Percentiles rank a stretch among this genome's conserved stretches.
Evolutionary conservation across 2,888 invertebrate genomes (phyloP).

Genomic region (Acleris sparsana): DNA sequence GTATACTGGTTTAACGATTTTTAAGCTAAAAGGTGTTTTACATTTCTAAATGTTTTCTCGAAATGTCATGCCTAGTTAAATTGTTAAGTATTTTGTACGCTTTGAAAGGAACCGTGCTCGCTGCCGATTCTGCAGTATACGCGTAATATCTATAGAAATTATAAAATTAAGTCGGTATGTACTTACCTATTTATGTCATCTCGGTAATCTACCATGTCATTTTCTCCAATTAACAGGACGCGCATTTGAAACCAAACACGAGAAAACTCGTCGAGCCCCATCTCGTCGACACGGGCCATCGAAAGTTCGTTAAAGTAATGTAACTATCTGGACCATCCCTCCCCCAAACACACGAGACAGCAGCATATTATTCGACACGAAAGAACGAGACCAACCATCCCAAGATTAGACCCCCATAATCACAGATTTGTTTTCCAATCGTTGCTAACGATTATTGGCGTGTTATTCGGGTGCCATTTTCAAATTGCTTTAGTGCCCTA

Average conservation of each 20-base stretch:
- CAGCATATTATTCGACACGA: conserved; percentile 47
- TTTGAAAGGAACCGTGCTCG: too few species aligned
- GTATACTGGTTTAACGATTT: too few species aligned
- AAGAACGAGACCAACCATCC: conserved; percentile 55
- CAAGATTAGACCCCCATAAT: conserved; percentile 82
- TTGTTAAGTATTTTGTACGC: too few species aligned
- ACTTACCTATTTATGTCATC: background rate
- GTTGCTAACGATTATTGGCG: conserved; percentile 86
- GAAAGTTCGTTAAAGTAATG: conserved; percentile 83
- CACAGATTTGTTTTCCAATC: conserved; percentile 88
- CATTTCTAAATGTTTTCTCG: too few species aligned
- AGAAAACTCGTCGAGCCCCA: conserved; percentile 49
- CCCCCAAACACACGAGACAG: conserved; percentile 64
- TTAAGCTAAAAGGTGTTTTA: too few species aligned
- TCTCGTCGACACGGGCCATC: conserved; percentile 67
- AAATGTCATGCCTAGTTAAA: too few species aligned
- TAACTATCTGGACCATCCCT: conserved; percentile 73
- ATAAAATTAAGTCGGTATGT: too few species aligned
- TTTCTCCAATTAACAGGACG: conserved; percentile 11
- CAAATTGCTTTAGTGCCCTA: conserved; percentile 78
- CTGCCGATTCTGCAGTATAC: too few species aligned
- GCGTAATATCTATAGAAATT: too few species aligned
- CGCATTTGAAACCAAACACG: conserved; percentile 28
- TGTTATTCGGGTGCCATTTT: conserved; percentile 84
- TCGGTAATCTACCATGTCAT: background rate